Conservation (phyloP, 2,888 invertebrate genomes). For the Bruchidius siliquastri region DNA sequence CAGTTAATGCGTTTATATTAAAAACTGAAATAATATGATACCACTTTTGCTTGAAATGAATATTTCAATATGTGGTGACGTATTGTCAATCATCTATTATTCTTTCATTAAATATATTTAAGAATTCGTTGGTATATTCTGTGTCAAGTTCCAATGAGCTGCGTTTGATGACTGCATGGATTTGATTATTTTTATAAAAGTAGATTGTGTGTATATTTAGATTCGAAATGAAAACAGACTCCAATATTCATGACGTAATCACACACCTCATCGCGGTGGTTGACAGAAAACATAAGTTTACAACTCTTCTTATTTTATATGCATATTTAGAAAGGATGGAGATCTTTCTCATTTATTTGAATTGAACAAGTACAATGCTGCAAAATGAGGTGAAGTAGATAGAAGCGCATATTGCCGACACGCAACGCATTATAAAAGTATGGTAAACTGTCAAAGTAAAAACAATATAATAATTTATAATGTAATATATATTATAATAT, state of each 20-base stretch:
- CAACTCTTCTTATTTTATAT: neutral
- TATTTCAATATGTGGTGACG: no score
- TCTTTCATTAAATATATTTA: neutral
- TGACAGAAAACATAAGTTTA: neutral
- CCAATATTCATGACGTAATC: neutral
- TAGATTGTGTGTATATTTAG: neutral
- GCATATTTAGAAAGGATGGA: neutral
- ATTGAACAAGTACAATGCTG: neutral
- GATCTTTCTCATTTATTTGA: neutral
- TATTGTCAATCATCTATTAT: no score
- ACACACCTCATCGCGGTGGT: neutral
- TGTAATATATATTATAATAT: no score
- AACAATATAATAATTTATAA: no score
- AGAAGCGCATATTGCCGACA: no score
- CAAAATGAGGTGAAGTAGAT: no score
- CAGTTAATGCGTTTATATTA: no score
- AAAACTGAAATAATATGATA: no score
- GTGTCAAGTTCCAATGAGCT: neutral
- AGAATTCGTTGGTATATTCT: neutral
- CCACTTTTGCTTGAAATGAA: no score
- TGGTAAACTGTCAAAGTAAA: no score
- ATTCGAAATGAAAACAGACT: neutral
- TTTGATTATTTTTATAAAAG: neutral
- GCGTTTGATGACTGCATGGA: neutral
- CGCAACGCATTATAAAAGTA: no score